Base-by-base conservation (phyloP, 2,113 vertebrate species). In the Fukomys damarensis region DNA sequence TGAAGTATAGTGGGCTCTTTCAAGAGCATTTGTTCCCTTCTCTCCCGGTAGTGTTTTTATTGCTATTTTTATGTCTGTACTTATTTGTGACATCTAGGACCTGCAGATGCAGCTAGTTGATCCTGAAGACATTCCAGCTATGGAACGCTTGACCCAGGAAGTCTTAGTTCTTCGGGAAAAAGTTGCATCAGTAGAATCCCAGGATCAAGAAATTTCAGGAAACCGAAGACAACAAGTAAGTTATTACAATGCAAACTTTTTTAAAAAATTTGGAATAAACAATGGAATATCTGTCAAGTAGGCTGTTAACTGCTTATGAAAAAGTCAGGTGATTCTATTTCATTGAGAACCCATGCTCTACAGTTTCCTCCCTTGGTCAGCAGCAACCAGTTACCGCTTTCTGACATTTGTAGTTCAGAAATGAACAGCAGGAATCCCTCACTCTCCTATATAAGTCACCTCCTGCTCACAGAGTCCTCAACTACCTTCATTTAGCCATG, bases 81-180 rank as follows among this genome's bases (percentile, higher is more conserved):
- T 68, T 76, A 16, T 77, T 79, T 74, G 97, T 97, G 32, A 17
- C 93, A 95, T 98, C 80, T 96, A 99, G 99, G 99, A 99, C 96
- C 97, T 99, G 94, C 99, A 99, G 66, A 99, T 98, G 98, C 99
- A 99, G 93, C 95, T 99, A 98, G 99, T 98, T 66, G 99, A 99
- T 79, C 99, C 99, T 4, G 98, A 99, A 91, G 99, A 98, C 70
- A 98, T 99, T 94, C 98, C 99, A n/a, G 98, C 99, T 70, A 9
- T 99, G 77, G 99, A 99, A 96, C 98, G 97, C 46, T 98, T 99
- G 93, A 99, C 99, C 7, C 99, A 98, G 92, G 99, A 99, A 98
- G 98, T 99, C 43, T 98, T 99, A 97, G 96, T 99, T 61, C 98
- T 99, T 92, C 99, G 98, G 95, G 99, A 99, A 97, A 99, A 98